Base-by-base conservation (phyloP, 2,797 vertebrate species). In the Lacerta bilineata region DNA sequence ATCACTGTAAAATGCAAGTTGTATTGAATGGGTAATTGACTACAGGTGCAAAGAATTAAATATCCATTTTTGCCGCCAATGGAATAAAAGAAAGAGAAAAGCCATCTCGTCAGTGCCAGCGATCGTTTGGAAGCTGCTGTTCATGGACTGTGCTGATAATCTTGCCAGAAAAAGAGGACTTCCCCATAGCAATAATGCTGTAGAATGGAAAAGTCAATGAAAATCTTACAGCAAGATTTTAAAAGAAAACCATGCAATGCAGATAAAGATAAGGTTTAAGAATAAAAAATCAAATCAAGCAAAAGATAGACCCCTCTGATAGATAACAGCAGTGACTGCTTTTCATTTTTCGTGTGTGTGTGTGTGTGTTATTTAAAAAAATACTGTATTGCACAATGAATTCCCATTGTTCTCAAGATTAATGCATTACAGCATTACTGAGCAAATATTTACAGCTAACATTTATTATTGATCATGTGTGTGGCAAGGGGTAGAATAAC, bases 11-110 rank as follows among this genome's bases (percentile, higher is more conserved):
- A 95, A 94, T 81, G 92, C 90, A 88, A 91, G 94, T 96, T 94
- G 92, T 94, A 96, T 93, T 94, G 93, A 95, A 94, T 93, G 90
- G 72, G 55, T 96, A 97, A 97, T 96, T 96, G 94, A 95, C 92
- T 96, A 96, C 96, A 97, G 96, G 96, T 97, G 95, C 95, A 95
- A 93, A 95, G 91, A 96, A 96, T 97, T 95, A 95, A 89, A 93
- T 84, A 93, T 84, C 82, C 90, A 89, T 92, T 93, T 91, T 91
- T 90, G 88, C 79, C 93, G 88, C 92, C 76, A 50, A 83, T 92
- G 76, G 88, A 89, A 92, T 71, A 94, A 90, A 92, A 93, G 33
- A 46, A 92, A 41, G 88, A 87, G 86, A 90, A 93, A 91, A 86
- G 59, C 23, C 74, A 90, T 92, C 36, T 15, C 88, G 85, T 93